Evolutionary conservation across 2,113 vertebrate genomes (phyloP), one percentile per base, ranked within the genome.

Genomic region (Serinus canaria): DNA sequence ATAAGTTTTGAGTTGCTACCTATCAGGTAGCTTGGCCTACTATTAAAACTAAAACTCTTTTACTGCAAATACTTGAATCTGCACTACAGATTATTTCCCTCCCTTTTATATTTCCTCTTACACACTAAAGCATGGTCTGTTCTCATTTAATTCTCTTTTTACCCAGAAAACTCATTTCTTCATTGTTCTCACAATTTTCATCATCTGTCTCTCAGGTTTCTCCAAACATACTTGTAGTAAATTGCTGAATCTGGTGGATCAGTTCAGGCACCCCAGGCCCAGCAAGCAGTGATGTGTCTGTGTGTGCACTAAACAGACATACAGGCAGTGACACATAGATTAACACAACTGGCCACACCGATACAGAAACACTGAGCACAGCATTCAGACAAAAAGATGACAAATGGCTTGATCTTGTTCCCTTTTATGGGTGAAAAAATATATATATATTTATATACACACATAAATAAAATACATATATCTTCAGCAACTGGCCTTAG

Each of bases 71-170:
- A 64, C 9, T 50, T 68, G 18, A 63, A 80, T 83, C 73, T 83
- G 15, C 28, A 18, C 10, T 58, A 44, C 11, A 55, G 11, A 39
- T 52, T 52, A 47, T 62, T 72, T 89, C 21, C 39, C 31, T 67
- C 12, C 4, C 1, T 17, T 68, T 7, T 31, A 3, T 39, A 14
- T 68, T 68, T 64, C 39, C 33, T 77, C 20, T 69, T 60, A 37
- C 5, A 27, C 16, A 41, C 3, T 53, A 15, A 73, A 67, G 11
- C 17, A 41, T 0, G 0, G 4, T 11, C 1, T 73, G 24, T 59
- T 81, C 49, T 68, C 21, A 22, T 53, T 92, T 52, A 35, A 13
- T 52, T 87, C 18, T 77, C 11, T 67, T 77, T 81, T 55, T 37
- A 68, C 2, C 22, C 22, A 43, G 31, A 76, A 75, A 49, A 76